Base-by-base conservation (phyloP, 2,888 invertebrate genomes). In the Quadroppia sp. region DNA sequence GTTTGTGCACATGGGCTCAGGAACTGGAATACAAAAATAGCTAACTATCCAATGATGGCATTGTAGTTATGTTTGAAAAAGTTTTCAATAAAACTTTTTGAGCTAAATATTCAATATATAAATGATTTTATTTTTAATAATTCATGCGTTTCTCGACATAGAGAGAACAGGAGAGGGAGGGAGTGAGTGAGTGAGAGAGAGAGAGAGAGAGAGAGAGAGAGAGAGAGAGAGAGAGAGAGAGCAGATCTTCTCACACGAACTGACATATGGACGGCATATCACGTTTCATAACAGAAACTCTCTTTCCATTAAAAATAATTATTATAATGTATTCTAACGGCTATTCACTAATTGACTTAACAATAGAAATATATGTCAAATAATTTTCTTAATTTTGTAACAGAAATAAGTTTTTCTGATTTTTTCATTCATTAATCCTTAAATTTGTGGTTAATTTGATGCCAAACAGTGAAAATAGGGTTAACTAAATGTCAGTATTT, bases 391-490 rank as follows among this genome's bases (percentile, higher is more conserved):
- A 45, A 9, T 45, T 17, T 45, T 15, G 2, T 13, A 45, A 45
- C 15, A 45, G 2, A 45, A 45, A 45, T 45, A 45, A 15, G n/a
- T 25, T 25, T 53, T 23, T 53, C 25, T 23, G 45, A 13, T 50
- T 20, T 20, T 50, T 50, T 50, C 15, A 59, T 59, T 59, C 53
- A 53, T 23, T 59, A 59, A 59, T 30, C 15, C 13, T 59, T 25
- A 17, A 59, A 59, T 59, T 59, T 20, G 64, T 40, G 40, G 32
- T 36, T 64, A 64, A 64, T 64, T 64, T 36, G 64, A 64, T 64
- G 36, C 64, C 15, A 32, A n/a, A 17, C 4, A 64, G 64, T 64
- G 64, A 64, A 64, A 64, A 36, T 30, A 64, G 64, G 40, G 40
- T 36, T 64, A 36, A 40, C 15, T 64, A 30, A 61, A 64, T 36